phyloP scores from a whole-genome alignment of 2,888 invertebrate species.

The Synanthedon andrenaeformis region DNA sequence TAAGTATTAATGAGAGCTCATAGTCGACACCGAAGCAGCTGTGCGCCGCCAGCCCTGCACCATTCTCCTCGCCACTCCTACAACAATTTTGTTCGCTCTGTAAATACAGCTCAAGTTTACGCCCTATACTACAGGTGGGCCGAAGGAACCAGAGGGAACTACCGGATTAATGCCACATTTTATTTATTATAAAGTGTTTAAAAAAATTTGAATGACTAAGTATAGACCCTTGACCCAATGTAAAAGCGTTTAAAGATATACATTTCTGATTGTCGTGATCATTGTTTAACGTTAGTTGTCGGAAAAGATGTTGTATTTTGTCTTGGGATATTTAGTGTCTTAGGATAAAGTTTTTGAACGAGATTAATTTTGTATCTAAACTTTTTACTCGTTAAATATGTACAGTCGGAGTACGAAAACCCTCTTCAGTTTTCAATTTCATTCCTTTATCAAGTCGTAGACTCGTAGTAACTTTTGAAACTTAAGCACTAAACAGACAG shows the following conservation, averaged over 20 bases:
- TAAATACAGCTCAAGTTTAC: constrained; percentile 52
- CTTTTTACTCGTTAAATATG: too few species aligned
- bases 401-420: too few species aligned
- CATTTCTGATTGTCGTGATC: constrained; percentile 9
- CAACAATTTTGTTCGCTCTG: constrained; percentile 39
- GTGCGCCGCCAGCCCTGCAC: constrained; percentile 83
- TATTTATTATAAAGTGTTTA: background rate
- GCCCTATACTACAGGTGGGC: constrained; percentile 59
- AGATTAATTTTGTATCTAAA: too few species aligned
- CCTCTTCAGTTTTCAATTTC: too few species aligned
- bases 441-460: too few species aligned
- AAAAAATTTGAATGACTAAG: constrained; percentile 4
- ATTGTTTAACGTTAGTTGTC: constrained; percentile 18
- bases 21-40: constrained; percentile 93
- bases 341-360: too few species aligned
- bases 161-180: constrained; percentile 53
- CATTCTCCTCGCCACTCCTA: constrained; percentile 72
- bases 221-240: constrained; percentile 43
- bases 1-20: constrained; percentile 94
- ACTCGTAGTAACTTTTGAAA: too few species aligned
- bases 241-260: constrained; percentile 13
- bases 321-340: too few species aligned
- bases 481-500: too few species aligned
- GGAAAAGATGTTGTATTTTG: background rate
- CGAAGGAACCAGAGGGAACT: constrained; percentile 59